A percentile compares a stretch with the other conserved stretches of the same genome.
phyloP scores from a whole-genome alignment of 2,113 vertebrate species.

The Paratilapia polleni region DNA sequence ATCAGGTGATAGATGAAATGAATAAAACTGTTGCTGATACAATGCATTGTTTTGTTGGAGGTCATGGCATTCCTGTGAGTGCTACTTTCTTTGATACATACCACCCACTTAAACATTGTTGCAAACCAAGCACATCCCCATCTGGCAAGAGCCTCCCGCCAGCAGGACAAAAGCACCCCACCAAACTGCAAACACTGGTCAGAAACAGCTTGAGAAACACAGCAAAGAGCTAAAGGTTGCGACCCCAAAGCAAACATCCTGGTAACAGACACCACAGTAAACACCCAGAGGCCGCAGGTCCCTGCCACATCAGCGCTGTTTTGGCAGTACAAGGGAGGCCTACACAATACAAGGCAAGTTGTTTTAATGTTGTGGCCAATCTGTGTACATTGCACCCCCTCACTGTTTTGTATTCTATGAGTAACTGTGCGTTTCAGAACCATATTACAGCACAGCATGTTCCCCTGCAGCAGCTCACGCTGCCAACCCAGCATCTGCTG shows the following conservation, averaged over 20 bases:
- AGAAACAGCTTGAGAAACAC: too few species aligned
- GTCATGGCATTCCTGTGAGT: too few species aligned
- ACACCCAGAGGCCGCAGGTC: background rate
- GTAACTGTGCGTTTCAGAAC: background rate
- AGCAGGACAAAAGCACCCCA: too few species aligned
- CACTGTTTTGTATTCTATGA: background rate
- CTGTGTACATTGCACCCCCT: background rate
- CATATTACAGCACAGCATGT: background rate
- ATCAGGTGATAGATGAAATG: too few species aligned
- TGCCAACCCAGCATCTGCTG: slow-evolving; percentile 22
- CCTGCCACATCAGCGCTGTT: background rate
- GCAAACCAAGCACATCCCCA: too few species aligned
- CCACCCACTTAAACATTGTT: too few species aligned
- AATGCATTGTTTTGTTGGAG: too few species aligned
- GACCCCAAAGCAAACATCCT: background rate
- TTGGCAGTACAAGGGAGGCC: background rate
- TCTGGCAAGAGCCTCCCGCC: too few species aligned
- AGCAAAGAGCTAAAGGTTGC: too few species aligned
- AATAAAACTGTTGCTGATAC: too few species aligned
- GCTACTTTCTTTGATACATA: too few species aligned
- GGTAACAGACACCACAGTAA: background rate
- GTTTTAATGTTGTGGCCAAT: background rate
- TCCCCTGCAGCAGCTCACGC: background rate
- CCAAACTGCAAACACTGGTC: too few species aligned
- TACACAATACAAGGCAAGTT: background rate